phyloP scores from a whole-genome alignment of 2,113 vertebrate species.

The Dascyllus trimaculatus region DNA sequence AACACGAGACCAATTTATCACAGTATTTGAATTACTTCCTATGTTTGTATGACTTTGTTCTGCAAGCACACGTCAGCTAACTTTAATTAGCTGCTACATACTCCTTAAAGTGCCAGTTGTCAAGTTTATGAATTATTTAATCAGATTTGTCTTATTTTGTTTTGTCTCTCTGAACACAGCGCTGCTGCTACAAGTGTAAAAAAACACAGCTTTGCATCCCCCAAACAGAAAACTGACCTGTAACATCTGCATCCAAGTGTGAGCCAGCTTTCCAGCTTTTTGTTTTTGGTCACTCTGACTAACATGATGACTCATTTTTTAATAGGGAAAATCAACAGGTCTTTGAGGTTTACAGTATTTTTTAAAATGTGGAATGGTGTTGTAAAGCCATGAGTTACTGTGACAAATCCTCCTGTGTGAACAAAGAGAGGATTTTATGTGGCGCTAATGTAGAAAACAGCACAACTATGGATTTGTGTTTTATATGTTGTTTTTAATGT shows the following conservation, averaged over 20 bases:
- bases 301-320: slow-evolving; percentile 55
- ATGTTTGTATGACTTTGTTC: too few species aligned
- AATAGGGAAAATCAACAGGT: slow-evolving; percentile 35
- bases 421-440: slow-evolving; percentile 17
- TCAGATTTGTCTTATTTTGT: slow-evolving; percentile 3
- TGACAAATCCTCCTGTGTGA: slow-evolving; percentile 30
- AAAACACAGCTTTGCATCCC: neutral
- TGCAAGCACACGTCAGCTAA: neutral
- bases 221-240: slow-evolving; percentile 3
- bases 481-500: neutral
- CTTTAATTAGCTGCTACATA: too few species aligned
- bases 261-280: slow-evolving; percentile 28
- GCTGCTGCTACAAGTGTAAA: neutral
- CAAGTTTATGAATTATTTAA: neutral
- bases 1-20: too few species aligned
- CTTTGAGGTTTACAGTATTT: slow-evolving; percentile 46
- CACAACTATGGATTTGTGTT: neutral
- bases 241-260: neutral
- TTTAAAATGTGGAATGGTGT: slow-evolving; percentile 25
- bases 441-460: slow-evolving; percentile 7
- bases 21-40: too few species aligned
- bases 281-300: slow-evolving; percentile 53
- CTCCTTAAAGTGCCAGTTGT: neutral
- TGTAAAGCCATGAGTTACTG: slow-evolving; percentile 31
- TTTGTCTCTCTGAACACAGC: neutral